Base-by-base conservation (phyloP, 2,888 invertebrate genomes). In the Clanis bilineata region DNA sequence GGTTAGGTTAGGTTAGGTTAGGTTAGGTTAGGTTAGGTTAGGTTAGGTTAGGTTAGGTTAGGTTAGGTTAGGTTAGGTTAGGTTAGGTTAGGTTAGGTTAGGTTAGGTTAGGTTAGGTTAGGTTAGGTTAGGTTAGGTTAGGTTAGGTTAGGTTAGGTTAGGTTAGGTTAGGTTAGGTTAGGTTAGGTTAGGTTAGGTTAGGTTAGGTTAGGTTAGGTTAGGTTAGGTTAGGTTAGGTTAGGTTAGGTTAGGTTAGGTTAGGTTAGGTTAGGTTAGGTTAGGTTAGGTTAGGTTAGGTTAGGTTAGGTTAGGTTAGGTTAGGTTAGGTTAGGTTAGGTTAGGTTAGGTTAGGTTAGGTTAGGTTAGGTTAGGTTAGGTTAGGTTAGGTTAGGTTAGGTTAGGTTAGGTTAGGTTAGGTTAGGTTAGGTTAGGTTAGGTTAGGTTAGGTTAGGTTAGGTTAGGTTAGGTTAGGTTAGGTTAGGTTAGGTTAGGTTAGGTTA, bases 381-480 rank as follows among this genome's bases (percentile, higher is more conserved):
- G 65, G 63, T 65, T 63, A 63, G 65, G 63, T 65, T 63, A 63
- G 63, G 63, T 65, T 63, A 63, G 65, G 63, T 65, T 63, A 62
- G 65, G 63, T 65, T 63, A 63, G 65, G 63, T 65, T 63, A 62
- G 63, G 63, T 65, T 63, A 63, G 65, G 62, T 65, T 63, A 63
- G 65, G 63, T 65, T 63, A 63, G 65, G 62, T 64, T 62, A 62
- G 64, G 62, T 64, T 58, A 28, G n/a, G n/a, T n/a, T n/a, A n/a
- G n/a, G n/a, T n/a, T n/a, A n/a, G n/a, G 28, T 28, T 28, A 28
- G 28, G 28, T 28, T 28, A 28, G 28, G 28, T 38, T 38, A 38
- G 38, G 38, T 38, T 38, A 38, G 38, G 38, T 38, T 39, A 38
- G 38, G 38, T 38, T 38, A 38, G 38, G 38, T 38, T 38, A 38